These are phyloP conservation scores for Halichoeres trimaculatus DNA, from an alignment of 2,113 vertebrate genomes.

Conservation along the genomic window DNA sequence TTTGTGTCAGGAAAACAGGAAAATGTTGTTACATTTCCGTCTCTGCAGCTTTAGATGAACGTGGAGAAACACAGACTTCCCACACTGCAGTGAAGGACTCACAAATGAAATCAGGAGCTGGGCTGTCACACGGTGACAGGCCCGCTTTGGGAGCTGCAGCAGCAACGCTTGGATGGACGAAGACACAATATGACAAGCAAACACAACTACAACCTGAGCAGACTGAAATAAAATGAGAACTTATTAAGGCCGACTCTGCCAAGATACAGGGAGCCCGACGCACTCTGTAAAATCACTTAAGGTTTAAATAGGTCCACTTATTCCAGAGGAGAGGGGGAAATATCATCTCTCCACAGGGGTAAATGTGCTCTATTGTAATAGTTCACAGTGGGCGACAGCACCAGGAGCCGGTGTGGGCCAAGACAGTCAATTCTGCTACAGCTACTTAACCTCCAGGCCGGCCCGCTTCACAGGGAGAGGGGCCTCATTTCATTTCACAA, in stretches of 20 bases:
- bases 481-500: slow-evolving; percentile 38
- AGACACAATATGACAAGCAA: slow-evolving; percentile 58
- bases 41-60: slow-evolving; percentile 47
- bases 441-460: slow-evolving; percentile 37
- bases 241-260: slow-evolving; percentile 30
- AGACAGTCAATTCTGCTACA: slow-evolving; percentile 45
- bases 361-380: slow-evolving; percentile 39
- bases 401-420: slow-evolving; percentile 13
- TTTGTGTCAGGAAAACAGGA: too few species aligned
- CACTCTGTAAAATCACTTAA: slow-evolving; percentile 17
- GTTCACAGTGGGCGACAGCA: slow-evolving; percentile 45
- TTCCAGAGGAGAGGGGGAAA: slow-evolving; percentile 34
- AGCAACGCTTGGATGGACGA: slow-evolving; percentile 41
- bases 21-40: not conserved
- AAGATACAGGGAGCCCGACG: slow-evolving; percentile 2
- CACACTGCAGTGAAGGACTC: slow-evolving; percentile 39
- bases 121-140: slow-evolving; percentile 69
- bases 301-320: slow-evolving; percentile 42
- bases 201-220: slow-evolving; percentile 56
- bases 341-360: slow-evolving; percentile 37
- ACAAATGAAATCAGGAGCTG: slow-evolving; percentile 43
- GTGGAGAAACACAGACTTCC: slow-evolving; percentile 27
- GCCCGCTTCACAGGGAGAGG: slow-evolving; percentile 22
- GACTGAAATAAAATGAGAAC: slow-evolving; percentile 54
- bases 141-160: slow-evolving; percentile 27